Evolutionary conservation across 2,113 vertebrate species (phyloP), one percentile per base, ranked within the genome.

Genomic region (Chlamydotis undulata): DNA sequence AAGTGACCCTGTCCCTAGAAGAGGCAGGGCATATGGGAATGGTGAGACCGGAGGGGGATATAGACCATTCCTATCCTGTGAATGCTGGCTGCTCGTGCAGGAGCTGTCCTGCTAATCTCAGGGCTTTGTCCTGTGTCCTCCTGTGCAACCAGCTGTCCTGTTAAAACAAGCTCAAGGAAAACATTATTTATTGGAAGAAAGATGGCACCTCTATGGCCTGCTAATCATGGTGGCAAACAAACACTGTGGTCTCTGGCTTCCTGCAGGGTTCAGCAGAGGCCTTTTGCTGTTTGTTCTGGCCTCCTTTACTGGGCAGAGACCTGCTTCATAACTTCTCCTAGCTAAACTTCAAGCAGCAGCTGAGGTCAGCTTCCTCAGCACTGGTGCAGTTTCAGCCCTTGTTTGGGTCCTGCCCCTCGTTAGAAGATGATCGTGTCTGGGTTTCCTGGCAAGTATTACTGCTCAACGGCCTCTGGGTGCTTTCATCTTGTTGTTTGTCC

Each of bases 241-340:
- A 87, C 81, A 55, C 60, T 91, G 95, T 81, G 95, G 93, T 94
- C 90, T 57, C 74, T 96, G 96, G 93, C 93, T 97, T 93, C 92
- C 93, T 95, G 56, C 77, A 96, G 84, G 56, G 93, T 91, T 95
- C 96, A 96, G 25, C 84, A 84, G 92, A 97, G 95, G 89, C 73
- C 84, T 74, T 94, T 37, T 81, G 69, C 74, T 97, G 90, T 96
- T 94, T 95, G 65, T 95, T 93, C 87, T 95, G 96, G 93, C 90
- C 74, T 64, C 69, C 15, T 78, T 75, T 63, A 56, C 39, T 23
- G 26, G 77, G 84, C 87, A 94, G 84, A 91, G 74, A 78, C 69
- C 84, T 81, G n/a, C 87, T 91, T 77, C 81, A 12, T 25, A 77
- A 65, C 61, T 87, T 71, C 78, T 93, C 25, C 7, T 41, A 87